Conservation (phyloP, 2,113 vertebrate species). For the Campylorhamphus procurvoides region DNA sequence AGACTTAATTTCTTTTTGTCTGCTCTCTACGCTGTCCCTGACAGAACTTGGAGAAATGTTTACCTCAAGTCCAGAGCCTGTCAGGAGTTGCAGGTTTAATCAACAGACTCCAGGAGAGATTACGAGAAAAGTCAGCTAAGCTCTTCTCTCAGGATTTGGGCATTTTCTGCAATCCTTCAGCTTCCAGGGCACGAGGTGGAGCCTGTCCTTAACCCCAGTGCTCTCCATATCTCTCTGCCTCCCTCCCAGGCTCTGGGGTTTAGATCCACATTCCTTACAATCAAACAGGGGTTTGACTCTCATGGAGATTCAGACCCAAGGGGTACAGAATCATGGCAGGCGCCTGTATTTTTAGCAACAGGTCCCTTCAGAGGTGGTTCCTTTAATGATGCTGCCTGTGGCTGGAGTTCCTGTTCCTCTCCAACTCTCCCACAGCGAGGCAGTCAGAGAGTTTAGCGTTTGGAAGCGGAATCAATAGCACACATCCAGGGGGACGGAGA, state of each 20-base stretch:
- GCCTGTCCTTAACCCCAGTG: background rate
- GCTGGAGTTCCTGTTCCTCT: background rate
- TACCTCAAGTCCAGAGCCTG: background rate
- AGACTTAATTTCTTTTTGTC: background rate
- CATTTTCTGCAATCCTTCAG: background rate
- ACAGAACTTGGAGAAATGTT: background rate
- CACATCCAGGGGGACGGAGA: background rate
- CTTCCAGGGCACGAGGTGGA: background rate
- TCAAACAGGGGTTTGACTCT: background rate
- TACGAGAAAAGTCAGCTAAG: background rate
- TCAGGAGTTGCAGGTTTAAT: background rate
- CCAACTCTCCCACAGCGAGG: background rate
- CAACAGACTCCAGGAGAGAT: background rate
- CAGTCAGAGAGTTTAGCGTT: background rate
- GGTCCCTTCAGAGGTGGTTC: background rate
- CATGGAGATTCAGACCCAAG: background rate
- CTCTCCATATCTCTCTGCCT: background rate
- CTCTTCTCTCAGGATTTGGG: background rate
- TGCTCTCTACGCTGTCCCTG: background rate
- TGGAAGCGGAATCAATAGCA: conserved; percentile 12
- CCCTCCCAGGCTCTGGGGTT: background rate
- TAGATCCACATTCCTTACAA: background rate
- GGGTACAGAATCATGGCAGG: background rate
- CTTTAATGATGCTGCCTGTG: background rate
- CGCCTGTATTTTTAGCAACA: background rate